Percentiles rank a stretch among this genome's conserved stretches.
phyloP scores from a whole-genome alignment of 2,888 invertebrate genomes.

The Eledona agricola region DNA sequence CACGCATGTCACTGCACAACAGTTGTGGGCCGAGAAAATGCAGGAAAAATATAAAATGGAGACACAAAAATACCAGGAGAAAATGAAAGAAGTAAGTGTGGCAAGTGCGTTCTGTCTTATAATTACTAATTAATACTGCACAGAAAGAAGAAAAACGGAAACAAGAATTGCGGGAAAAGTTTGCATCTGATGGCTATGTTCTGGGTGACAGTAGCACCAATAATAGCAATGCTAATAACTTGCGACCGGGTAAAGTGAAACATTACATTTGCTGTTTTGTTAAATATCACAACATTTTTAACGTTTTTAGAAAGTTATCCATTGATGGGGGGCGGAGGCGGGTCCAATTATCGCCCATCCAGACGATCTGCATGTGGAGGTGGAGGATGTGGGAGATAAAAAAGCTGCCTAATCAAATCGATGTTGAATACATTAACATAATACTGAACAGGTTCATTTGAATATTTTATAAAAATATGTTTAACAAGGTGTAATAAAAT shows the following conservation, averaged over 20 bases:
- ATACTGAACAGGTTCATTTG: no score
- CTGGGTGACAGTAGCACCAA: conserved; percentile 12
- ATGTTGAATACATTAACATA: no score
- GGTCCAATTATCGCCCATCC: conserved; percentile 46
- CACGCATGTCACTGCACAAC: conserved; percentile 51
- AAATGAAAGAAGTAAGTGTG: conserved; percentile 53
- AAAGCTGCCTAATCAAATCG: no score
- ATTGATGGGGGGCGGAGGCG: conserved; percentile 45
- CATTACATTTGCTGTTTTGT: neutral
- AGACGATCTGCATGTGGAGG: conserved; percentile 47
- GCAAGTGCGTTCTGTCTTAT: no score
- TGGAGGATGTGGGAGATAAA: conserved; percentile 46
- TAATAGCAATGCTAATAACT: conserved; percentile 17
- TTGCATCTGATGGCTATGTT: conserved; percentile 2
- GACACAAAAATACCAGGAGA: conserved; percentile 48
- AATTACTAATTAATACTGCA: no score
- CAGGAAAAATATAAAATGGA: conserved; percentile 56
- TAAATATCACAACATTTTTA: no score
- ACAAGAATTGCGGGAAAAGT: conserved; percentile 40
- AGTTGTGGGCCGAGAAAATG: conserved; percentile 57
- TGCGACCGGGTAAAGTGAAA: conserved; percentile 16
- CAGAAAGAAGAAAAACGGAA: conserved; percentile 49
- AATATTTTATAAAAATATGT: no score
- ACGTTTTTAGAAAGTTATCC: conserved; percentile 41
- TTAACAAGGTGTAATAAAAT: neutral